These are phyloP conservation scores for Hypothenemus hampei DNA, from an alignment of 1,140 invertebrate genomes.

Conservation along the genomic window DNA sequence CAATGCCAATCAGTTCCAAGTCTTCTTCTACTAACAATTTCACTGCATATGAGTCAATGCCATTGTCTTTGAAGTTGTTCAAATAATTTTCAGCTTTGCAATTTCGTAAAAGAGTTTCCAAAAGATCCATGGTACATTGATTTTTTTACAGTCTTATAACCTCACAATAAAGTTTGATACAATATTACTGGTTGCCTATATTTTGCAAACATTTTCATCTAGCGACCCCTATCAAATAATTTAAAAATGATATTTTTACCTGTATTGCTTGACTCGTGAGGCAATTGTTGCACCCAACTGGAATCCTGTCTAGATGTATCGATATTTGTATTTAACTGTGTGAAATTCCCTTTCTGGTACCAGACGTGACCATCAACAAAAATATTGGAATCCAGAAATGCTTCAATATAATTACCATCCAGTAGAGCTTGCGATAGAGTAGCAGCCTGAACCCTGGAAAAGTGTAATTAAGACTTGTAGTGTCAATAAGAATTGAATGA, in stretches of 20 bases:
- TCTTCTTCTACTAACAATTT: conserved; percentile 29
- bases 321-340: conserved; percentile 25
- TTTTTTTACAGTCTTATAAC: neutral
- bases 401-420: conserved; percentile 72
- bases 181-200: too few species aligned
- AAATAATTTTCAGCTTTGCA: conserved; percentile 24
- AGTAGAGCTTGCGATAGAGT: conserved; percentile 77
- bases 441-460: conserved; percentile 67
- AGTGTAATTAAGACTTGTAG: too few species aligned
- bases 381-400: conserved; percentile 46
- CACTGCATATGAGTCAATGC: conserved; percentile 23
- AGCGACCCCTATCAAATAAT: conserved; percentile 11
- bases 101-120: conserved; percentile 28
- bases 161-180: neutral
- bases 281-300: conserved; percentile 66
- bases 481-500: too few species aligned
- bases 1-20: conserved; percentile 27
- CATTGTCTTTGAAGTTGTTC: conserved; percentile 23
- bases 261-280: conserved; percentile 52
- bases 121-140: conserved; percentile 31
- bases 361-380: conserved; percentile 56
- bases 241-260: conserved; percentile 39
- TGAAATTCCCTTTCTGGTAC: conserved; percentile 49
- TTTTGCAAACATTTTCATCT: too few species aligned
- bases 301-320: conserved; percentile 47